Evolutionary conservation across 2,113 vertebrate species (phyloP).

Genomic region (cattle (Bos taurus)): DNA sequence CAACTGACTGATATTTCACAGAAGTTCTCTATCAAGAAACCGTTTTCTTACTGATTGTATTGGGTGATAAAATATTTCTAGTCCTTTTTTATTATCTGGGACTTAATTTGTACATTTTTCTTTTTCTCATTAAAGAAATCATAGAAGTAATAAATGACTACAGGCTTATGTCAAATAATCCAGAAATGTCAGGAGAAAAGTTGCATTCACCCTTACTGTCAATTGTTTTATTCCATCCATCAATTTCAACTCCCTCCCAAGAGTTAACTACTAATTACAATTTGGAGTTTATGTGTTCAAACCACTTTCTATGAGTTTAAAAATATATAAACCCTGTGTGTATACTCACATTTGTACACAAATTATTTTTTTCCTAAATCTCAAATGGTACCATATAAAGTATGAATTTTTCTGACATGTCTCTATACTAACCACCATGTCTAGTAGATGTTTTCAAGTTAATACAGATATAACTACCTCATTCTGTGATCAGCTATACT

Average conservation of each 20-base stretch:
- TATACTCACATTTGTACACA: neutral
- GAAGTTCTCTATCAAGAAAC: neutral
- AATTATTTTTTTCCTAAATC: neutral
- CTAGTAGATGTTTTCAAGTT: neutral
- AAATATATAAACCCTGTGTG: neutral
- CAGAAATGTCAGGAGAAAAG: neutral
- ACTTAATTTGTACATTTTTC: neutral
- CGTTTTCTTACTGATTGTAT: neutral
- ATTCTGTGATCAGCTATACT: neutral
- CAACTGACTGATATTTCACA: neutral
- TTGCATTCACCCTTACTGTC: neutral
- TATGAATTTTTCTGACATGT: neutral
- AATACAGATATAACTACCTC: neutral
- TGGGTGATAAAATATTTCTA: neutral
- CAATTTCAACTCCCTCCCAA: neutral
- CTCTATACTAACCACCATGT: neutral
- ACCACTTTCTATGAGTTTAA: neutral
- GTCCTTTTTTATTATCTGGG: neutral
- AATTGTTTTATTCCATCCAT: neutral
- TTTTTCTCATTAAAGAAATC: slow-evolving; percentile 3
- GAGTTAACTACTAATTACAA: neutral
- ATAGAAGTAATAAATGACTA: neutral
- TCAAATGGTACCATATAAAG: neutral
- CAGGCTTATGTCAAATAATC: neutral
- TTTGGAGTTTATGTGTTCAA: neutral